Conservation (phyloP, 1,140 invertebrate species). For the Musca domestica region DNA sequence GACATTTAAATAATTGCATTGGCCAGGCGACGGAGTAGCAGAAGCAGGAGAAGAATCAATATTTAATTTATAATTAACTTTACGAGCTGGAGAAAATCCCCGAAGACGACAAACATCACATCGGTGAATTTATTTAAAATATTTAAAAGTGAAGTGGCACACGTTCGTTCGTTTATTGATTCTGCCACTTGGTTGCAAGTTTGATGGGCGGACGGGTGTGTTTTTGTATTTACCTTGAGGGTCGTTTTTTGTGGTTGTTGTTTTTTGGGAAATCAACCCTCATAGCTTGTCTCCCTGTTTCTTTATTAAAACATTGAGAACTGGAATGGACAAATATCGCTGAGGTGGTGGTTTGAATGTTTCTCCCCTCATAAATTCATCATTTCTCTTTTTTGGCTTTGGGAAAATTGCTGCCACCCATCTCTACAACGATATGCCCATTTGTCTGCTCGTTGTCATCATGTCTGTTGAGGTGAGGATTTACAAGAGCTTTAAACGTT, state of each 20-base stretch:
- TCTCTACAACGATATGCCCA: no score
- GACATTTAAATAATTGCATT: neutral
- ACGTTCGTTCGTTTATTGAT: slow-evolving; percentile 1
- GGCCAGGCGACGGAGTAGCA: neutral
- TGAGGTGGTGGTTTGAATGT: no score
- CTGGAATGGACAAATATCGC: neutral
- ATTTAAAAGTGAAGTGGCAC: slow-evolving; percentile 24
- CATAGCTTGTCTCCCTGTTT: no score
- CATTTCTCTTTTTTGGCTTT: no score
- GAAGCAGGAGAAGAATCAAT: slow-evolving; percentile 23
- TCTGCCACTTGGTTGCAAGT: no score
- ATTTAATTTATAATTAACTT: slow-evolving; percentile 31
- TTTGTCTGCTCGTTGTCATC: no score
- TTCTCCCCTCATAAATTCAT: no score
- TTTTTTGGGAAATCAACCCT: no score
- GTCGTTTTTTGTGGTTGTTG: no score
- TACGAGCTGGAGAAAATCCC: slow-evolving; percentile 21
- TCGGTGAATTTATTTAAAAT: slow-evolving; percentile 13
- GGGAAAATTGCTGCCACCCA: no score
- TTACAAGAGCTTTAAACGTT: slow-evolving; percentile 27
- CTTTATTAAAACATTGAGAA: neutral
- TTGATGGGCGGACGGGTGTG: no score
- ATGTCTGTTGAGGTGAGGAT: slow-evolving; percentile 20
- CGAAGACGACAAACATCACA: neutral
- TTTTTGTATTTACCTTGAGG: no score